Conservation (phyloP, 2,888 invertebrate species). For the Carcina quercana region DNA sequence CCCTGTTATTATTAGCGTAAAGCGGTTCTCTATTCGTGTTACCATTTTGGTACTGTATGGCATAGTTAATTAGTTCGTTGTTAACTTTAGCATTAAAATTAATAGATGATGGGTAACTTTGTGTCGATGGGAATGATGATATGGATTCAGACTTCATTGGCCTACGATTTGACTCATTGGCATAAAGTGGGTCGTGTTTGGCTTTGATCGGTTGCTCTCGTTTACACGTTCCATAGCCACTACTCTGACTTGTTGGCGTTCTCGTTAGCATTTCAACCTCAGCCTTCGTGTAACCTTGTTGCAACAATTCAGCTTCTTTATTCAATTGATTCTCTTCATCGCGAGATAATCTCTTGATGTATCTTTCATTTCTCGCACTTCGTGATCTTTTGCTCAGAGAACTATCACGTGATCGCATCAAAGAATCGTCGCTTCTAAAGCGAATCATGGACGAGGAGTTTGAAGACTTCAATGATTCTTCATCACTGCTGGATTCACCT, state of each 20-base stretch:
- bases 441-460: constrained; percentile 78
- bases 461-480: constrained; percentile 79
- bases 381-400: constrained; percentile 78
- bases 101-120: constrained; percentile 70
- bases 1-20: constrained; percentile 52
- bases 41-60: constrained; percentile 55
- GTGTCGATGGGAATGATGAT: constrained; percentile 68
- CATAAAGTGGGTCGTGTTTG: constrained; percentile 40
- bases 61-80: constrained; percentile 69
- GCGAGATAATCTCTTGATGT: constrained; percentile 82
- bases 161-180: constrained; percentile 45
- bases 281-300: constrained; percentile 66
- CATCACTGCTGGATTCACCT: constrained; percentile 81
- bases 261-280: constrained; percentile 71
- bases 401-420: constrained; percentile 74
- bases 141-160: constrained; percentile 66
- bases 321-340: constrained; percentile 78
- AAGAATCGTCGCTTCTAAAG: constrained; percentile 81
- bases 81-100: constrained; percentile 72
- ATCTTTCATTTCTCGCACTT: constrained; percentile 86
- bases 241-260: constrained; percentile 69
- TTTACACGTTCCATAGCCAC: constrained; percentile 65
- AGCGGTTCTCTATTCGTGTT: constrained; percentile 50
- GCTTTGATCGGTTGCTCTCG: constrained; percentile 64
- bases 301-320: constrained; percentile 68